phyloP scores from a whole-genome alignment of 2,113 vertebrate genomes.

The Nibea albiflora region DNA sequence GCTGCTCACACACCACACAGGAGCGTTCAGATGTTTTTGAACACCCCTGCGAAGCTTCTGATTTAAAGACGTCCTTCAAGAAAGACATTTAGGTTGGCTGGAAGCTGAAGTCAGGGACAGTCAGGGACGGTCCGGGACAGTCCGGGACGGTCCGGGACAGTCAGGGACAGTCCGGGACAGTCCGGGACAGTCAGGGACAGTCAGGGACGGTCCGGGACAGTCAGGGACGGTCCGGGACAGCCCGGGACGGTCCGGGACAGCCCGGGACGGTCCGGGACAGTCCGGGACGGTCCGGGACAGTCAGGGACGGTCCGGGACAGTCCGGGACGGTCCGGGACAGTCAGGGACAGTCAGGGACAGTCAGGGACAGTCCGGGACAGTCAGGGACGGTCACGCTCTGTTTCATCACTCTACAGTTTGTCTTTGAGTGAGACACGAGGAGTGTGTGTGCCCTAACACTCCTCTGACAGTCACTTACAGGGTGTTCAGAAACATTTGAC shows the following conservation, averaged over 20 bases:
- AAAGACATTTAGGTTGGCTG: too few species aligned
- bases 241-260: background rate
- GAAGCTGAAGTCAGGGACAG: background rate
- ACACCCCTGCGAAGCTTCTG: constrained; percentile 5
- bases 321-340: too few species aligned
- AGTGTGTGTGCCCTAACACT: background rate
- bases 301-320: background rate
- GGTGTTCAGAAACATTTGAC: constrained; percentile 46
- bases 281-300: background rate
- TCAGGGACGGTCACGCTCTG: background rate
- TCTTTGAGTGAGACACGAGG: background rate
- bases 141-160: background rate
- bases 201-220: background rate
- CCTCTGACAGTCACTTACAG: background rate
- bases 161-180: background rate
- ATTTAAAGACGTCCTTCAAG: too few species aligned
- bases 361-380: background rate
- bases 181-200: background rate
- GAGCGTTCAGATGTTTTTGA: constrained; percentile 14
- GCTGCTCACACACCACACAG: background rate
- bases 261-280: background rate
- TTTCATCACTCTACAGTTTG: background rate
- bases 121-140: background rate
- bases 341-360: background rate
- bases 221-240: too few species aligned